Evolutionary conservation across 1,140 invertebrate species (phyloP).

Genomic region (Phymorhynchus buccinoides): DNA sequence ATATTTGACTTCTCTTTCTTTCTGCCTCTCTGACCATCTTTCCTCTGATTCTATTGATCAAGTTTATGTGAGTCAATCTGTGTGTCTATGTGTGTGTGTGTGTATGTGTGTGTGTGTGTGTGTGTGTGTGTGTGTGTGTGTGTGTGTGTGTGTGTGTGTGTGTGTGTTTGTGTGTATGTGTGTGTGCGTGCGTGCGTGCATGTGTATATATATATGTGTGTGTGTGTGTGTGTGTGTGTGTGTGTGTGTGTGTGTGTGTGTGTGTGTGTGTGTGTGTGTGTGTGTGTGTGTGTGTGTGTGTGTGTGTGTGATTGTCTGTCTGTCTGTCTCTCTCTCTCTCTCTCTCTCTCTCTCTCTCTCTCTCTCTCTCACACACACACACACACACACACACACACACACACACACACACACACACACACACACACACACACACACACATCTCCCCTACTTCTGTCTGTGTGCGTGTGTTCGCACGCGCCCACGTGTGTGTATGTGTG

Average conservation of each 20-base stretch:
- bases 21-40: too few relatives aligned
- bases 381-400: constrained; percentile 17
- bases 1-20: too few relatives aligned
- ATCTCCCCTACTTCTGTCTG: background rate
- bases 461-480: background rate
- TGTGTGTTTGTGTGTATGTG: background rate
- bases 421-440: background rate
- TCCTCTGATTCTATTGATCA: too few relatives aligned
- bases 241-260: too few relatives aligned
- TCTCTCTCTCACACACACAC: background rate
- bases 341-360: background rate
- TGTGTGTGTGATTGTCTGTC: too few relatives aligned
- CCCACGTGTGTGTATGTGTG: background rate
- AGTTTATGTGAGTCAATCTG: background rate
- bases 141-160: background rate
- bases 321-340: too few relatives aligned
- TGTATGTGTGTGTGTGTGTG: constrained; percentile 4
- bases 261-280: too few relatives aligned
- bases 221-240: too few relatives aligned
- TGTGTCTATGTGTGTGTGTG: background rate
- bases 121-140: constrained; percentile 5
- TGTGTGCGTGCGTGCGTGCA: background rate
- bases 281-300: too few relatives aligned
- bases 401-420: constrained; percentile 17
- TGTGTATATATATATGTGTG: background rate